Conservation (phyloP, 2,797 vertebrate genomes). For the Okamejei kenojei region DNA sequence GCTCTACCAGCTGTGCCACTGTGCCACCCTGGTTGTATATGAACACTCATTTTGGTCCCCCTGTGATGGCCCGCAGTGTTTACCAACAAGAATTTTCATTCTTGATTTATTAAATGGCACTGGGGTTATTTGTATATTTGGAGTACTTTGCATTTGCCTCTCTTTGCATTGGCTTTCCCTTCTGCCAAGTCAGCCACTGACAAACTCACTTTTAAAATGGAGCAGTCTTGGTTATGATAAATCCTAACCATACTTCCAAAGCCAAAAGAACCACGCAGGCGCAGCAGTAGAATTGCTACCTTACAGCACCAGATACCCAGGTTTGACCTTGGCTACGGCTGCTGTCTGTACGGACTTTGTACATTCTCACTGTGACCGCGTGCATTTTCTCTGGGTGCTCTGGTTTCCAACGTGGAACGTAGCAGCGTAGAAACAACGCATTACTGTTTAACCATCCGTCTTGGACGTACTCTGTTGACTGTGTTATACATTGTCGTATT, state of each 20-base stretch:
- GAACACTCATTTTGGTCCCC: too few relatives aligned
- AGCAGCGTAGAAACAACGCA: neutral
- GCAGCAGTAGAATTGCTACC: too few relatives aligned
- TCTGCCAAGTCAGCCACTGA: neutral
- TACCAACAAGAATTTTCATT: neutral
- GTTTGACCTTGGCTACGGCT: too few relatives aligned
- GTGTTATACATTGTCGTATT: neutral
- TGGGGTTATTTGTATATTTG: neutral
- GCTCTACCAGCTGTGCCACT: too few relatives aligned
- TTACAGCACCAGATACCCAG: too few relatives aligned
- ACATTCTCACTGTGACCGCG: too few relatives aligned
- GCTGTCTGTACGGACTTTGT: too few relatives aligned
- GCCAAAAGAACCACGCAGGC: neutral
- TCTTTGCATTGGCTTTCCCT: neutral
- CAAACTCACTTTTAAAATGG: too few relatives aligned
- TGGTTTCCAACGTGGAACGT: neutral
- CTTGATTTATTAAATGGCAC: neutral
- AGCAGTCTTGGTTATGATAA: neutral
- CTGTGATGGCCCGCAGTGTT: neutral
- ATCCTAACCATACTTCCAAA: neutral
- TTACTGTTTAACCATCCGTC: neutral
- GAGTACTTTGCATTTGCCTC: neutral
- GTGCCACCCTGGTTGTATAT: too few relatives aligned
- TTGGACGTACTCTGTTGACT: neutral
- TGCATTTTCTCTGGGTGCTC: too few relatives aligned